These are phyloP conservation scores for Paratilapia polleni DNA, from an alignment of 2,113 vertebrate species.

Conservation along the genomic window DNA sequence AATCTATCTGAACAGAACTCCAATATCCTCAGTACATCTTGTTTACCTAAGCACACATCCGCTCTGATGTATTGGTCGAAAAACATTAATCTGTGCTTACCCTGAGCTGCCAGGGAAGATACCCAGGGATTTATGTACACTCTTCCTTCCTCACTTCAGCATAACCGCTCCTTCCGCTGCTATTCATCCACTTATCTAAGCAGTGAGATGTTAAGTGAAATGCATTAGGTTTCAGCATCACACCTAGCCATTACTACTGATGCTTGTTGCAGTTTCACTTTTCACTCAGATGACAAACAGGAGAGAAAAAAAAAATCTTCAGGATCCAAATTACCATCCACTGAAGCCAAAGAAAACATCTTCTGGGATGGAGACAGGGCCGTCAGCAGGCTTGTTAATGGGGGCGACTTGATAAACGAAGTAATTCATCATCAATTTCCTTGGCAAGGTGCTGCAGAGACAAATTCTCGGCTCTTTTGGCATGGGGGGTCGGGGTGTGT, in stretches of 20 bases:
- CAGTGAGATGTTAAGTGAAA: constrained; percentile 65
- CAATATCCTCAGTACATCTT: constrained; percentile 35
- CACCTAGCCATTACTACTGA: constrained; percentile 50
- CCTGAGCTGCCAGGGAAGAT: constrained; percentile 45
- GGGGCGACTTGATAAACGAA: constrained; percentile 75
- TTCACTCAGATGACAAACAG: constrained; percentile 31
- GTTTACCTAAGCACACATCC: constrained; percentile 51
- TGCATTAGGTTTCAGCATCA: constrained; percentile 45
- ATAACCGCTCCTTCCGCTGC: constrained; percentile 43
- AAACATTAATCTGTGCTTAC: constrained; percentile 73
- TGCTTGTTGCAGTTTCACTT: constrained; percentile 43
- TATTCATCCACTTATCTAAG: constrained; percentile 64
- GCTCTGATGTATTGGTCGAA: constrained; percentile 45
- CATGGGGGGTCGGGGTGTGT: no score
- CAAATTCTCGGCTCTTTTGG: constrained; percentile 57
- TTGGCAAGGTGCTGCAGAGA: constrained; percentile 57
- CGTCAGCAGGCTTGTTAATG: constrained; percentile 68
- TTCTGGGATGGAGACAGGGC: constrained; percentile 48
- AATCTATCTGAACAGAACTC: constrained; percentile 19
- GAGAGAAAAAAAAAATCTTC: background rate
- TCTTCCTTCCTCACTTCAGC: constrained; percentile 37
- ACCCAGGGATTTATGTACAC: constrained; percentile 64
- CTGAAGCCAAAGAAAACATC: constrained; percentile 57
- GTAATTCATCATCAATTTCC: constrained; percentile 82
- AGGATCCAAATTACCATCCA: constrained; percentile 50